phyloP scores from a whole-genome alignment of 2,797 vertebrate species.

The Muscicapa striata region DNA sequence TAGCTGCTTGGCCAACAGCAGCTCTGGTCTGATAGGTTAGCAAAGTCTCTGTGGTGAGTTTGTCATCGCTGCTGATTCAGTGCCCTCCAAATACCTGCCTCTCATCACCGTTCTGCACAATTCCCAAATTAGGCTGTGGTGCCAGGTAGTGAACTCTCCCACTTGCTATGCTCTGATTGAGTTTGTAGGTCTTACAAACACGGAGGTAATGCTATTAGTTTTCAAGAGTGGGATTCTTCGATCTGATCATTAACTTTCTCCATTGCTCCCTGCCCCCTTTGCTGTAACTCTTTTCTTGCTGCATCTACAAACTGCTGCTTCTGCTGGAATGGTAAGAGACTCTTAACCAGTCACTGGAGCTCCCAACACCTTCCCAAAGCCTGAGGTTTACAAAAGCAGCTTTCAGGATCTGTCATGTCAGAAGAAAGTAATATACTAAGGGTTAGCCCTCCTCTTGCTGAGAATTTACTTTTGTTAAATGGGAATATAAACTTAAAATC shows the following conservation, averaged over 20 bases:
- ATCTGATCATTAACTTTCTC: constrained; percentile 34
- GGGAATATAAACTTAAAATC: not conserved
- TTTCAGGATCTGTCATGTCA: not conserved
- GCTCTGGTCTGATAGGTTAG: not conserved
- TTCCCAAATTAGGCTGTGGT: not conserved
- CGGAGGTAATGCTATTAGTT: not conserved
- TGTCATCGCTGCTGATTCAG: not conserved
- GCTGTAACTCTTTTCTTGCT: not conserved
- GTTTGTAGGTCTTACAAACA: constrained; percentile 9
- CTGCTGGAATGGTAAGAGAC: not conserved
- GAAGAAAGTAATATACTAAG: not conserved
- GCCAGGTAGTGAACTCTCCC: not conserved
- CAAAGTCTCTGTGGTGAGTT: not conserved
- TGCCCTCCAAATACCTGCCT: not conserved
- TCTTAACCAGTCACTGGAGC: not conserved
- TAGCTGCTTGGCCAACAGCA: not conserved
- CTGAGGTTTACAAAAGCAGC: not conserved
- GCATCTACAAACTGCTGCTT: not conserved
- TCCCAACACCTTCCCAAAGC: not conserved
- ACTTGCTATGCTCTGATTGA: constrained; percentile 25
- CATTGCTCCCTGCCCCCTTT: not conserved
- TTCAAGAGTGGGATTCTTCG: not conserved
- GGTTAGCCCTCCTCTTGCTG: not conserved
- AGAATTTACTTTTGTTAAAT: not conserved
- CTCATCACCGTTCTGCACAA: not conserved